Conservation (phyloP, 2,113 vertebrate genomes). For the Chionomys nivalis region DNA sequence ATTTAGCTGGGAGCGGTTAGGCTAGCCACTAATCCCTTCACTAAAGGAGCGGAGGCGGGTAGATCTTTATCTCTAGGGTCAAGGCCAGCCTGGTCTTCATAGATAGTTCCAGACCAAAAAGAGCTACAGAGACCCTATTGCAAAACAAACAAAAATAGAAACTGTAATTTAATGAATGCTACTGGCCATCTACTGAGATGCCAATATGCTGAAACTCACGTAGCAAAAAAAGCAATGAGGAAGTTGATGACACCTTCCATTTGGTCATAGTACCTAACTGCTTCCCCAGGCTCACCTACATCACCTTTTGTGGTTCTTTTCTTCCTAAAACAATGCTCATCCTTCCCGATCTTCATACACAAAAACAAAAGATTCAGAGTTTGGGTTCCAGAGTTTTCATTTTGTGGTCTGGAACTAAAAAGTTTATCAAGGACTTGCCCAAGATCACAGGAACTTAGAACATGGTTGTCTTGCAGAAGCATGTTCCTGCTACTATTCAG, state of each 20-base stretch:
- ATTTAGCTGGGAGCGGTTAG: not conserved
- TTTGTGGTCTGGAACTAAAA: not conserved
- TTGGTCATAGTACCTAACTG: not conserved
- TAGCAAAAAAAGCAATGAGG: not conserved
- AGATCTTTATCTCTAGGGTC: not conserved
- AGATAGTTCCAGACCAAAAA: not conserved
- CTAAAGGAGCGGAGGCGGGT: not conserved
- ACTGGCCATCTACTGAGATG: not conserved
- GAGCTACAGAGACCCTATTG: not conserved
- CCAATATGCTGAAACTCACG: not conserved
- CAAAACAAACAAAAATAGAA: not conserved
- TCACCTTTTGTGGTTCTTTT: not conserved
- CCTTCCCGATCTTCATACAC: not conserved
- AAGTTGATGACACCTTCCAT: not conserved
- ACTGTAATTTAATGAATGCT: conserved; percentile 5
- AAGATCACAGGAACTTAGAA: conserved; percentile 3
- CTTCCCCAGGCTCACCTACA: not conserved
- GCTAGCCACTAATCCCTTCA: not conserved
- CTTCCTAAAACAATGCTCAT: not conserved
- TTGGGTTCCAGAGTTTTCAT: conserved; percentile 14
- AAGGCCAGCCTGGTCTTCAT: not conserved
- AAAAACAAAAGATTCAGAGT: conserved; percentile 9
- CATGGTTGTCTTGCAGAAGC: not conserved
- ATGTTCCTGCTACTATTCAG: not conserved
- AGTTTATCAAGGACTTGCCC: not conserved